Percentiles rank a stretch among this genome's conserved stretches.
These are phyloP conservation scores for Aphelinus certus DNA, from an alignment of 1,140 invertebrate species.

Conservation along the genomic window DNA sequence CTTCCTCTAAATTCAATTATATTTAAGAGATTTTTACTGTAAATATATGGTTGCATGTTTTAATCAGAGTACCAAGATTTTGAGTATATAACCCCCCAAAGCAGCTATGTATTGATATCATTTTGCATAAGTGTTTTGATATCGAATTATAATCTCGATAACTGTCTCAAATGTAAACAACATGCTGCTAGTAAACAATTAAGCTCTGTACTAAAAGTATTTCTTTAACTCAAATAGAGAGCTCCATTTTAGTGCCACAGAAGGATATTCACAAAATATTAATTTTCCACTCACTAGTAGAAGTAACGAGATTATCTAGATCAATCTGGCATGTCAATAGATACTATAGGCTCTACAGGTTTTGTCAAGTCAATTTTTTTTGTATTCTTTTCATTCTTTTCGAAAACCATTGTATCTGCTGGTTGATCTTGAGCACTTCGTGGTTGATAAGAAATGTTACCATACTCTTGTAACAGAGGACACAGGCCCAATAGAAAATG, in stretches of 20 bases:
- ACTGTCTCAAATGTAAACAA: no score
- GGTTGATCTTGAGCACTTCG: conserved; percentile 67
- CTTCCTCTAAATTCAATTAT: no score
- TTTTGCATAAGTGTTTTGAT: no score
- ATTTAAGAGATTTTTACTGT: no score
- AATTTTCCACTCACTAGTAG: conserved; percentile 4
- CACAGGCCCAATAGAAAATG: conserved; percentile 92
- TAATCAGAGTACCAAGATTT: no score
- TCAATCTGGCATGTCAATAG: conserved; percentile 91
- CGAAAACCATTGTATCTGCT: conserved; percentile 64
- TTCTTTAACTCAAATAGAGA: conserved; percentile 1
- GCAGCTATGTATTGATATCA: no score
- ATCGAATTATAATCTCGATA: no score
- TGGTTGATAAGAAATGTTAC: conserved; percentile 92
- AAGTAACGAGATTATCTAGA: conserved; percentile 39
- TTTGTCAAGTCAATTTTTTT: conserved; percentile 81
- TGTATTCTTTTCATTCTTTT: conserved; percentile 71
- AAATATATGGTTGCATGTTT: no score
- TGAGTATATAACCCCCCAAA: no score
- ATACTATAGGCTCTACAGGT: conserved; percentile 85
- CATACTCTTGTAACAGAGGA: conserved; percentile 96
- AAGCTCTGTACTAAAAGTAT: no score
- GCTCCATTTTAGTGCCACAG: not conserved
- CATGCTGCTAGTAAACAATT: no score
- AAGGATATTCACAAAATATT: conserved; percentile 2